Evolutionary conservation across 2,113 vertebrate genomes (phyloP).

Genomic region (Crotalus horridus): DNA sequence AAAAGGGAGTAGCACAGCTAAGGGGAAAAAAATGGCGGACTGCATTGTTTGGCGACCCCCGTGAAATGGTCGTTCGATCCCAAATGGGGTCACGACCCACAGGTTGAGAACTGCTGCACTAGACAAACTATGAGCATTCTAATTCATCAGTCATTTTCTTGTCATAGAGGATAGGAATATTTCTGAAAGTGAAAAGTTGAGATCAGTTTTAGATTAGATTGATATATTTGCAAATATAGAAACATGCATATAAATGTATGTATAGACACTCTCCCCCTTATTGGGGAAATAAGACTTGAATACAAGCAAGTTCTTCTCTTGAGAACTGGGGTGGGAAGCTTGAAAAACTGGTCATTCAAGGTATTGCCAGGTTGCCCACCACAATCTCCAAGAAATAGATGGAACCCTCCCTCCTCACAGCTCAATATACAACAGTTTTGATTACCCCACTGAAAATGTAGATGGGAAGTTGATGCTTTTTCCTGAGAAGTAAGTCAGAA

Average conservation of each 20-base stretch:
- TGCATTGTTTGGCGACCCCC: no score
- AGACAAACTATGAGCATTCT: background rate
- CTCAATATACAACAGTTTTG: background rate
- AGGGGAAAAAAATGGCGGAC: no score
- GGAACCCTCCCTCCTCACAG: background rate
- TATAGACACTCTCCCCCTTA: background rate
- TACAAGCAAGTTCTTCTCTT: background rate
- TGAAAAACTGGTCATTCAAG: background rate
- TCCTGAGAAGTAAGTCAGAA: background rate
- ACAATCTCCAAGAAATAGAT: background rate
- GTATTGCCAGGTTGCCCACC: background rate
- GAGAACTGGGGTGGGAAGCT: background rate
- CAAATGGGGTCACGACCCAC: no score
- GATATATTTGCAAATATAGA: background rate
- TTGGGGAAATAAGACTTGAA: background rate
- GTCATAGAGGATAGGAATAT: background rate
- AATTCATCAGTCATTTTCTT: background rate
- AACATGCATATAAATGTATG: background rate
- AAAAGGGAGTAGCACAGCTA: no score
- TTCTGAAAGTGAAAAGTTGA: background rate
- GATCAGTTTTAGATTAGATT: background rate
- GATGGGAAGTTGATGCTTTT: background rate
- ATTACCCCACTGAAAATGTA: background rate
- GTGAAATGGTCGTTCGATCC: no score
- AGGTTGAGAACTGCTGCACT: background rate